Conservation (phyloP, 2,113 vertebrate genomes). For the Gymnocephalus cernua region DNA sequence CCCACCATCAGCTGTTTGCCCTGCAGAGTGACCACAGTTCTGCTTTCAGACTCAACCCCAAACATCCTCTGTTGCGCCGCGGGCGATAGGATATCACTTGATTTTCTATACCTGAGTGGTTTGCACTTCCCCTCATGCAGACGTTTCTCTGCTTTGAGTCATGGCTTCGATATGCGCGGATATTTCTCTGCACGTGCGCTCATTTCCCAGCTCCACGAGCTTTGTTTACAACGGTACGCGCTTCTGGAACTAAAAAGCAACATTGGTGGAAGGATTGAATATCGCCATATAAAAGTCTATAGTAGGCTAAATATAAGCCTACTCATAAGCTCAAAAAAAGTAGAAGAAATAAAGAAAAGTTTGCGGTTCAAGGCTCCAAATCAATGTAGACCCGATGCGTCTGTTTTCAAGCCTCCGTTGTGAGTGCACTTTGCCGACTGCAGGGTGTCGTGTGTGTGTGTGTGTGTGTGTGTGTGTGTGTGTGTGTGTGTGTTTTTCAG, state of each 20-base stretch:
- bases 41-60: slow-evolving; percentile 15
- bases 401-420: neutral
- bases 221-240: neutral
- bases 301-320: no score
- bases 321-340: no score
- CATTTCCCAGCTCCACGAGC: no score
- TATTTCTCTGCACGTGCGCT: neutral
- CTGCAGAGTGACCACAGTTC: slow-evolving; percentile 45
- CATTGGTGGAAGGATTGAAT: neutral
- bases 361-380: no score
- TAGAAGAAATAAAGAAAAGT: no score
- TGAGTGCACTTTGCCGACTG: slow-evolving; percentile 16
- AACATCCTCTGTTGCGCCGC: slow-evolving; percentile 19
- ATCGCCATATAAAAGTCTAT: neutral
- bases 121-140: neutral
- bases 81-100: neutral
- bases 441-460: neutral
- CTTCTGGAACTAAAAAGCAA: neutral
- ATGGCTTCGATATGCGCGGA: neutral
- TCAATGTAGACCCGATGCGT: no score
- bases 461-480: neutral
- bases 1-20: slow-evolving; percentile 73
- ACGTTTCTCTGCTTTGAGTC: neutral
- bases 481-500: neutral
- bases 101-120: neutral